Conservation (phyloP, 2,888 invertebrate species). For the Ceriagrion tenellum region DNA sequence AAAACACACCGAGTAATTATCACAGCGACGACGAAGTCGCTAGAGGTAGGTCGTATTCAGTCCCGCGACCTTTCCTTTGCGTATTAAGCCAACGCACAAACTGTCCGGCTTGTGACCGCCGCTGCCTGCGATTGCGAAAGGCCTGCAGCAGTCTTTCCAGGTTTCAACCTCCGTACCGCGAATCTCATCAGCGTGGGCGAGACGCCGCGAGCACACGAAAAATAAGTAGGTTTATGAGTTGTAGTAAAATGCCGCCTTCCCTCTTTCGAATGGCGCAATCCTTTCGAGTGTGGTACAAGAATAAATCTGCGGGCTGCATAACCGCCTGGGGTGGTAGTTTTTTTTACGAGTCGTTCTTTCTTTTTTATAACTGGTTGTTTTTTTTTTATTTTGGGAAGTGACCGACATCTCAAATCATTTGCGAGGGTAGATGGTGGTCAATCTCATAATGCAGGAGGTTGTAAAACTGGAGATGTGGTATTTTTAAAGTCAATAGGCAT, state of each 20-base stretch:
- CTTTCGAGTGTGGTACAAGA: not conserved
- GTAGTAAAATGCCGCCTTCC: not conserved
- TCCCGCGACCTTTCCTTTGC: not conserved
- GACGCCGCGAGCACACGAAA: not conserved
- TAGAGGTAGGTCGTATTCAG: not conserved
- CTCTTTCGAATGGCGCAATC: not conserved
- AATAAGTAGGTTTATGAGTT: not conserved
- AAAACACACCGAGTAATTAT: not conserved
- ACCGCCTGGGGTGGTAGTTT: no score
- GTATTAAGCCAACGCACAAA: not conserved
- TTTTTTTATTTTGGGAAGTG: not conserved
- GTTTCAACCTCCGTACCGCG: not conserved
- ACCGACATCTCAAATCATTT: not conserved
- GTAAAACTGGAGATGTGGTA: no score
- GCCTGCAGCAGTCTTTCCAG: not conserved
- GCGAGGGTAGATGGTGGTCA: not conserved
- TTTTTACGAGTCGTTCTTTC: not conserved
- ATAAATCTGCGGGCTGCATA: no score
- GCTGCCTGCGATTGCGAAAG: not conserved
- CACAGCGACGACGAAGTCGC: not conserved
- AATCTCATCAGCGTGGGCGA: not conserved
- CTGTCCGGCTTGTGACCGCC: not conserved
- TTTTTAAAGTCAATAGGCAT: no score
- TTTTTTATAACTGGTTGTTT: not conserved
- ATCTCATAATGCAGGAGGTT: no score